Conservation (phyloP, 2,113 vertebrate genomes). For the Callipepla squamata region DNA sequence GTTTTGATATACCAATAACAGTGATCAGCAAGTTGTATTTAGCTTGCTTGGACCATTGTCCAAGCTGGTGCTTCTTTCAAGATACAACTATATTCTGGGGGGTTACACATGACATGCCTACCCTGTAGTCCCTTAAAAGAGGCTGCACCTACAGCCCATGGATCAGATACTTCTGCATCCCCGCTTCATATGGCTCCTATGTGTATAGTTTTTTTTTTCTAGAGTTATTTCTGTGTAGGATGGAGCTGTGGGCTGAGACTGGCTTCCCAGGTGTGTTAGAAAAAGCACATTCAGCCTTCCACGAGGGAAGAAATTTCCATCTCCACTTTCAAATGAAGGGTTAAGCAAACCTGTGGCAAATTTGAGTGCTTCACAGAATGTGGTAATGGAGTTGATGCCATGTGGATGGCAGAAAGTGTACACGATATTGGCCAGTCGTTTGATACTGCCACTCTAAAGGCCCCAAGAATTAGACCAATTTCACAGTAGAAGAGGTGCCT, state of each 20-base stretch:
- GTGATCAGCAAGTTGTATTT: not conserved
- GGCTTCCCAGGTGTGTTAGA: not conserved
- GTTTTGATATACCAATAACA: not conserved
- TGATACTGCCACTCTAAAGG: conserved; percentile 61
- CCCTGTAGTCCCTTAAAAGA: not conserved
- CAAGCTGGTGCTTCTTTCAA: not conserved
- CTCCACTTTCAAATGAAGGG: conserved; percentile 26
- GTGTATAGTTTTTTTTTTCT: not conserved
- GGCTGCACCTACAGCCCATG: fast-evolving
- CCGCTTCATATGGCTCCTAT: not conserved
- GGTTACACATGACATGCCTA: not conserved
- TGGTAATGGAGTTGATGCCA: conserved; percentile 47
- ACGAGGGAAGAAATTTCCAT: not conserved
- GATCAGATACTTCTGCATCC: not conserved
- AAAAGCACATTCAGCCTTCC: not conserved
- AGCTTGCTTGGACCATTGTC: not conserved
- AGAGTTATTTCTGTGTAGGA: not conserved
- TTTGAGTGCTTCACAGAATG: conserved; percentile 49
- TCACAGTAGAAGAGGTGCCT: conserved; percentile 61
- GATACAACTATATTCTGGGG: not conserved
- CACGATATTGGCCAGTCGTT: conserved; percentile 47
- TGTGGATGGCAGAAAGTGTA: conserved; percentile 33
- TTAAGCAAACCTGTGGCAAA: conserved; percentile 47
- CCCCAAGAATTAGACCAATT: conserved; percentile 68
- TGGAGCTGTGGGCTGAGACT: not conserved